Conservation (phyloP, 2,888 invertebrate species). For the Bellardia bayeri region DNA sequence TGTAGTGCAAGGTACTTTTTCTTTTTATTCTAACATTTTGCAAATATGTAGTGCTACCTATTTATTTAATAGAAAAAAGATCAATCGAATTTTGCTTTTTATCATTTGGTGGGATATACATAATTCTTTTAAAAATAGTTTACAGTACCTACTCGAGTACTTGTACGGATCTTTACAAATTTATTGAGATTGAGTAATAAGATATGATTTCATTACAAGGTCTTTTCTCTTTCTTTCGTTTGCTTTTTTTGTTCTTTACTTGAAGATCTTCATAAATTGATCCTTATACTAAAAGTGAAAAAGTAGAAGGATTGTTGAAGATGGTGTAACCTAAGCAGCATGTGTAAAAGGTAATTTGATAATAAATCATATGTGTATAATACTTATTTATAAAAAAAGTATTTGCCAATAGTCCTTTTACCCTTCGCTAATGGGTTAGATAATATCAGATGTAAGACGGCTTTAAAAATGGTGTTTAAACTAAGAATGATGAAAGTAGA, state of each 20-base stretch:
- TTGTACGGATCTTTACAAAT: conserved; percentile 56
- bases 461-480: conserved; percentile 55
- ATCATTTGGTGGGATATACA: not conserved
- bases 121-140: not conserved
- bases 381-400: not conserved
- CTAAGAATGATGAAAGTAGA: conserved; percentile 22
- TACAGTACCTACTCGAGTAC: not conserved
- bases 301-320: conserved; percentile 44
- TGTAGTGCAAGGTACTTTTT: conserved; percentile 53
- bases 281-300: conserved; percentile 6
- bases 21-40: conserved; percentile 21
- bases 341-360: conserved; percentile 69
- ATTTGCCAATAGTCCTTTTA: conserved; percentile 40
- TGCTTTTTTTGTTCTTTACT: conserved; percentile 18
- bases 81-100: conserved; percentile 17
- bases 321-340: conserved; percentile 63
- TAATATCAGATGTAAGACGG: conserved; percentile 20
- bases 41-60: not conserved
- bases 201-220: conserved; percentile 62
- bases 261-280: conserved; percentile 10
- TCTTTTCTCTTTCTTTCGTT: conserved; percentile 9
- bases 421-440: conserved; percentile 60
- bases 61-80: conserved; percentile 21
- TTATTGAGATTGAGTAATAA: conserved; percentile 73
- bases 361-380: conserved; percentile 39